Evolutionary conservation across 2,113 vertebrate species (phyloP).

Genomic region (Melanerpes aurifrons): DNA sequence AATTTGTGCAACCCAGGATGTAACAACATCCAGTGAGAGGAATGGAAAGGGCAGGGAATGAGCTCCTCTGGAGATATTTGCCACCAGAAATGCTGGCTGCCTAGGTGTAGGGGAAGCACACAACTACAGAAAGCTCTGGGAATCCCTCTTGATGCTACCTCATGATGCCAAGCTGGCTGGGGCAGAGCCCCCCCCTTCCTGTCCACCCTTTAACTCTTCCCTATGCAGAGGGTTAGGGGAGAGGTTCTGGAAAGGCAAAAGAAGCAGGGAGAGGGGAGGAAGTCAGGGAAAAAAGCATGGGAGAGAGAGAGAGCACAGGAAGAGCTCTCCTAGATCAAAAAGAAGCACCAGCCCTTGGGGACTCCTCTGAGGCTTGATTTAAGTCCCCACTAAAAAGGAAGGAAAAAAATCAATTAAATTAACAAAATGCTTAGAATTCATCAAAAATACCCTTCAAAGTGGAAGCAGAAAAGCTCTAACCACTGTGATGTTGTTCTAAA

Average conservation of each 20-base stretch:
- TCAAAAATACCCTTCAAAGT: constrained; percentile 25
- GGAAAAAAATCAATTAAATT: constrained; percentile 58
- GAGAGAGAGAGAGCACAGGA: background rate
- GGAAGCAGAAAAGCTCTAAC: background rate
- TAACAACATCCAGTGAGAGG: background rate
- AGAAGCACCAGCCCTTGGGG: background rate
- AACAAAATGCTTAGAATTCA: constrained; percentile 58
- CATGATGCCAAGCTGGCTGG: background rate
- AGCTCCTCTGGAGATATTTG: background rate
- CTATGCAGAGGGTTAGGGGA: background rate
- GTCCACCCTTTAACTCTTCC: constrained; percentile 47
- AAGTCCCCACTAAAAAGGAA: constrained; percentile 1
- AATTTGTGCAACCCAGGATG: background rate
- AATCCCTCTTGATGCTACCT: background rate
- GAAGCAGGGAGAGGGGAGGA: background rate
- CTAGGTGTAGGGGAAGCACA: background rate
- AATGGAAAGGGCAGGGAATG: background rate
- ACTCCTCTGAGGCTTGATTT: background rate
- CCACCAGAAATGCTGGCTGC: background rate
- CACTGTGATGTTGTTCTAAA: background rate
- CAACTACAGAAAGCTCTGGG: background rate
- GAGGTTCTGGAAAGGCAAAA: background rate
- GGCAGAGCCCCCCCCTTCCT: constrained; percentile 12
- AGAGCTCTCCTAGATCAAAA: constrained; percentile 32
- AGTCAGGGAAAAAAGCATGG: background rate